Percentiles rank a stretch among this genome's conserved stretches.
phyloP scores from a whole-genome alignment of 2,113 vertebrate genomes.

The Cyanoliseus patagonus region DNA sequence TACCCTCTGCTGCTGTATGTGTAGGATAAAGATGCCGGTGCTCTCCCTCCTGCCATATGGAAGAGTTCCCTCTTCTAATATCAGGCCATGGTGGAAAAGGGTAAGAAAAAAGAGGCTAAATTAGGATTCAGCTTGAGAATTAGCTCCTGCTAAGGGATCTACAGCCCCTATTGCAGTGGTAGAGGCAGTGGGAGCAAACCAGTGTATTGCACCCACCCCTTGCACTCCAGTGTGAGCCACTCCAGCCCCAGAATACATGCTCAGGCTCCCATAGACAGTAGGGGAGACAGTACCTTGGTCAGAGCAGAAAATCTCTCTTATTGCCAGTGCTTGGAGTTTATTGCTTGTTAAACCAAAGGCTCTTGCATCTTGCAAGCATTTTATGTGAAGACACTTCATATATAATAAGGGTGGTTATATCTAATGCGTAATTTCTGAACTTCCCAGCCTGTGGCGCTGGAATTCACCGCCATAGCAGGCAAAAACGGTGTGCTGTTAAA shows the following conservation, averaged over 20 bases:
- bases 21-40: neutral
- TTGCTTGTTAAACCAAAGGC: neutral
- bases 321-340: neutral
- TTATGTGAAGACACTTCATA: neutral
- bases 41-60: neutral
- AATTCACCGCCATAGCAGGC: neutral
- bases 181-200: neutral
- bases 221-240: neutral
- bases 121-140: neutral
- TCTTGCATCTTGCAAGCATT: neutral
- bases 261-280: neutral
- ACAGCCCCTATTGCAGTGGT: neutral
- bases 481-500: rapidly evolving
- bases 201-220: neutral
- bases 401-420: neutral
- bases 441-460: neutral
- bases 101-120: neutral
- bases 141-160: neutral
- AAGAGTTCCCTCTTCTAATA: neutral
- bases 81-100: neutral
- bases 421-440: rapidly evolving
- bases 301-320: neutral
- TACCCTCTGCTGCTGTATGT: neutral
- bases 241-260: neutral
- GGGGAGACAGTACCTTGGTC: neutral